Evolutionary conservation across 2,797 vertebrate species (phyloP).

Genomic region (Picus viridis): DNA sequence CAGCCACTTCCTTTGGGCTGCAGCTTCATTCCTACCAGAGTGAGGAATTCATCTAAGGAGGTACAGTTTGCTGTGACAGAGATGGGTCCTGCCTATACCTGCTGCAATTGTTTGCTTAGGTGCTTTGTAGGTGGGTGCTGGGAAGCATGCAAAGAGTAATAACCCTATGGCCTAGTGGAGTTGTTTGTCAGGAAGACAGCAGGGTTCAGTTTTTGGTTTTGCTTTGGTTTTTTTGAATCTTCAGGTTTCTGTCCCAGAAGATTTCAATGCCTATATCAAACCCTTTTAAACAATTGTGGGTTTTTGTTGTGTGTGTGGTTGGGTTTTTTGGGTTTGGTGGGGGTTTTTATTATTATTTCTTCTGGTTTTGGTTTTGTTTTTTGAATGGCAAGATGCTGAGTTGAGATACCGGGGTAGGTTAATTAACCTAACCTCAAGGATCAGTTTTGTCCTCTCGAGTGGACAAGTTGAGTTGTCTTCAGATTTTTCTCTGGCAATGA

Average conservation of each 20-base stretch:
- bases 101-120: not conserved
- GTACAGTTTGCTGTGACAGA: not conserved
- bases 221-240: not conserved
- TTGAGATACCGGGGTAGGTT: not conserved
- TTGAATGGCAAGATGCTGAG: not conserved
- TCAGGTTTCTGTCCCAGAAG: not conserved
- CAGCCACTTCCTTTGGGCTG: not conserved
- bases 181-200: not conserved
- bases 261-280: not conserved
- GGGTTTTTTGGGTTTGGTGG: not conserved
- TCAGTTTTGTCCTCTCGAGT: not conserved
- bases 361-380: too few species aligned
- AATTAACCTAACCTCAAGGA: not conserved
- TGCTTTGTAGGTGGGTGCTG: not conserved
- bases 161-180: not conserved
- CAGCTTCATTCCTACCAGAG: not conserved
- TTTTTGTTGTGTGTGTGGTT: too few species aligned
- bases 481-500: not conserved
- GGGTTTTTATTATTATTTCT: too few species aligned
- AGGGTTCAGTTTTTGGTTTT: not conserved
- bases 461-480: not conserved
- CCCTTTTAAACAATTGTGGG: too few species aligned
- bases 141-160: not conserved
- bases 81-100: not conserved
- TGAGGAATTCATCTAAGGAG: not conserved